phyloP scores from a whole-genome alignment of 2,888 invertebrate genomes.

The Plagiodera versicolora region DNA sequence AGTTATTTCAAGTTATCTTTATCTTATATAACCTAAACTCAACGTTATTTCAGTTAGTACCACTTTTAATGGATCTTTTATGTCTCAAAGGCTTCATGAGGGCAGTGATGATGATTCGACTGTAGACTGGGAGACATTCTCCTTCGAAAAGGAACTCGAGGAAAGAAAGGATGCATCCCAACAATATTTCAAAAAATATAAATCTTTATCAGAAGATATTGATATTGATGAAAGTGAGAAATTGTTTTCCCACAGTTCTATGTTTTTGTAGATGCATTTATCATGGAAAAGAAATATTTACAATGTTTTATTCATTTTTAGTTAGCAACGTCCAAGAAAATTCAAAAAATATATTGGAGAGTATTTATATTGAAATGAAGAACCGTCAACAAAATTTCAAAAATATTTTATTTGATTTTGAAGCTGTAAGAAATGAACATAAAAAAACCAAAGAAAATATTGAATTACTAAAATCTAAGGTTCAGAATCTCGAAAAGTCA shows the following conservation, averaged over 20 bases:
- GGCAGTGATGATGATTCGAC: neutral
- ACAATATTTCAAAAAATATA: neutral
- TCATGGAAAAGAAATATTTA: neutral
- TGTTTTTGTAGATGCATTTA: too few relatives aligned
- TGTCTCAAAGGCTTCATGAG: neutral
- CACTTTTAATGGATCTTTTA: neutral
- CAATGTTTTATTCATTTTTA: too few relatives aligned
- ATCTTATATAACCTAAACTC: neutral
- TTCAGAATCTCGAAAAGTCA: neutral
- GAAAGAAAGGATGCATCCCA: neutral
- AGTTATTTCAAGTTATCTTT: neutral
- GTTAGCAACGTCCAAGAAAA: neutral
- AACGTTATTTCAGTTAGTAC: neutral
- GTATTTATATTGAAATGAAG: neutral
- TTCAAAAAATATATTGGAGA: neutral
- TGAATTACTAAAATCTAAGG: neutral
- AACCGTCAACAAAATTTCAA: neutral
- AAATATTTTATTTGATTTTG: neutral
- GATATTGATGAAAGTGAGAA: neutral
- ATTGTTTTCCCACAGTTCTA: neutral
- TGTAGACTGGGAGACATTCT: slow-evolving; percentile 9
- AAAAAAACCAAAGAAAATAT: neutral
- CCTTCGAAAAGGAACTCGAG: slow-evolving; percentile 3
- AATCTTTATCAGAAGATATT: neutral
- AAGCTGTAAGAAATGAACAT: neutral